Evolutionary conservation across 2,113 vertebrate genomes (phyloP).

Genomic region (Rattus rattus): DNA sequence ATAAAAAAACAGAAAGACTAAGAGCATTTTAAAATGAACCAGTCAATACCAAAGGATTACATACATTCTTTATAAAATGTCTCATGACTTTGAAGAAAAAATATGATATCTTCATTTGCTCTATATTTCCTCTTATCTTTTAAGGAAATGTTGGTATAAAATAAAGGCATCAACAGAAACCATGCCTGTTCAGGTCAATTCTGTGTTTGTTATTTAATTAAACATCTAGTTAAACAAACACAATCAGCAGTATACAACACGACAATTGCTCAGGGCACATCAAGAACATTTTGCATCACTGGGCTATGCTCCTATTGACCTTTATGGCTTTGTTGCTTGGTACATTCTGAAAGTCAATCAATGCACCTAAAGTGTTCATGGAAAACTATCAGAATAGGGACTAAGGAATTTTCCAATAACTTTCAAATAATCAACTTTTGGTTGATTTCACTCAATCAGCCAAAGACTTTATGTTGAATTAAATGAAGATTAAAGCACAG

Average conservation of each 20-base stretch:
- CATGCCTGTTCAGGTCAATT: background rate
- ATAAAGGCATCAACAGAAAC: background rate
- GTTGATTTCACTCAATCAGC: background rate
- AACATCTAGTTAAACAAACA: constrained; percentile 22
- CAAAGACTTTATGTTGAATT: background rate
- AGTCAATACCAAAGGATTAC: background rate
- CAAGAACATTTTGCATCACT: background rate
- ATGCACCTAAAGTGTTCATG: constrained; percentile 1
- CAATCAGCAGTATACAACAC: background rate
- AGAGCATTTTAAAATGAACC: background rate
- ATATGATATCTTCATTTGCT: background rate
- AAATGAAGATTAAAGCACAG: constrained; percentile 4
- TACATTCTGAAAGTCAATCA: constrained; percentile 51
- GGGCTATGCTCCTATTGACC: background rate
- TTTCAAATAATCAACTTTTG: too few relatives aligned
- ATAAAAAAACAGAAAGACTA: background rate
- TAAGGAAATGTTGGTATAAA: background rate
- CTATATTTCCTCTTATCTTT: background rate
- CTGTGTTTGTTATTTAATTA: background rate
- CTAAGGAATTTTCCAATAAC: background rate
- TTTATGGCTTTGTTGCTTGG: background rate
- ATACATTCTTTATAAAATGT: background rate
- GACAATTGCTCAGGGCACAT: background rate
- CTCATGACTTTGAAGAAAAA: background rate
- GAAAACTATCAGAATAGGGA: constrained; percentile 32